phyloP scores from a whole-genome alignment of 2,888 invertebrate genomes.

The Ophion ellenae region DNA sequence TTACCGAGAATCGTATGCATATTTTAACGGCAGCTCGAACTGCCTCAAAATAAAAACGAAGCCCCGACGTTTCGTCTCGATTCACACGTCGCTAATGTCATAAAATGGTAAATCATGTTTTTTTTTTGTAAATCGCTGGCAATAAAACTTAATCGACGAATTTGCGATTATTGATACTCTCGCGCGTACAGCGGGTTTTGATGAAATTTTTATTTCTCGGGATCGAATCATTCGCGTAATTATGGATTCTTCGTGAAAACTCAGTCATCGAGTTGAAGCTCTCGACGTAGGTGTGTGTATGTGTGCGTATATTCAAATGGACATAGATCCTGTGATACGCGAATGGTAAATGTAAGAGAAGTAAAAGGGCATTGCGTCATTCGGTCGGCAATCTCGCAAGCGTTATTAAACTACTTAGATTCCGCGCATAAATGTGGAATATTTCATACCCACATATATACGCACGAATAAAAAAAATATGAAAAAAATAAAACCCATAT shows the following conservation, averaged over 20 bases:
- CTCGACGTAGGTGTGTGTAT: not conserved
- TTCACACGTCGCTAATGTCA: not conserved
- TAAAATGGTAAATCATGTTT: not conserved
- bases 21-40: not conserved
- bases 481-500: not conserved
- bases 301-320: not conserved
- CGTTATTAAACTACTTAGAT: slow-evolving; percentile 8
- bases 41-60: not conserved
- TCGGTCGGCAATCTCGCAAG: not conserved
- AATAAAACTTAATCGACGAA: not conserved
- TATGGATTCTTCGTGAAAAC: slow-evolving; percentile 15
- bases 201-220: not conserved
- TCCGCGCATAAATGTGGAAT: slow-evolving; percentile 16
- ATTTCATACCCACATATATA: not conserved
- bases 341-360: not conserved
- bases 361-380: slow-evolving; percentile 24
- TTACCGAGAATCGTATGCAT: not conserved
- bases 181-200: not conserved
- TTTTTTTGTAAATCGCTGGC: not conserved
- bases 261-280: not conserved
- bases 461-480: not conserved
- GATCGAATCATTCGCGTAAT: not conserved
- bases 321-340: not conserved
- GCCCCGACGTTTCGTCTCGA: not conserved
- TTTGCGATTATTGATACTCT: slow-evolving; percentile 16